Evolutionary conservation across 2,888 invertebrate species (phyloP).

Genomic region (Pteria penguin): DNA sequence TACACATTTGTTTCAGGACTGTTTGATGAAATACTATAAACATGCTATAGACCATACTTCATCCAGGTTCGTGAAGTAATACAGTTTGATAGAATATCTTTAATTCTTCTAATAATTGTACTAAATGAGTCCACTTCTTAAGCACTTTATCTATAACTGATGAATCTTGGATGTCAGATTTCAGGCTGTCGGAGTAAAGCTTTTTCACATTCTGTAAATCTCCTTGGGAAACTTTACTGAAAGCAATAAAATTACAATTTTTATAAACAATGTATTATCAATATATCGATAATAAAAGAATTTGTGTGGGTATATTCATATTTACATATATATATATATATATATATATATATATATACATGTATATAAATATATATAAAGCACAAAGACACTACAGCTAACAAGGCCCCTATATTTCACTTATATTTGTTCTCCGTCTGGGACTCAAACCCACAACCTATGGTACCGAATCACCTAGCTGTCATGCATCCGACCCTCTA

Average conservation of each 20-base stretch:
- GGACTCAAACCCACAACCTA: too few relatives aligned
- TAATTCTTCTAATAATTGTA: constrained; percentile 3
- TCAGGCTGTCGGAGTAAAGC: constrained; percentile 47
- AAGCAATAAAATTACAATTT: constrained; percentile 20
- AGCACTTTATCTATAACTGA: neutral
- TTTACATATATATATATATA: neutral
- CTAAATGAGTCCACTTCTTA: neutral
- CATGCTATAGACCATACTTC: too few relatives aligned
- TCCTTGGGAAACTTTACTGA: constrained; percentile 29
- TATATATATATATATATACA: neutral
- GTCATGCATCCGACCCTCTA: too few relatives aligned
- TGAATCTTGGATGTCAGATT: too few relatives aligned
- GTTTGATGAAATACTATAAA: too few relatives aligned
- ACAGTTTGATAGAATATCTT: neutral
- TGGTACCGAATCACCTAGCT: too few relatives aligned
- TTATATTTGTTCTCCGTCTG: too few relatives aligned
- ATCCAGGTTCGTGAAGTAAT: constrained; percentile 23
- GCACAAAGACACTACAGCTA: neutral
- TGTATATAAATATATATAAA: neutral
- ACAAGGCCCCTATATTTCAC: too few relatives aligned
- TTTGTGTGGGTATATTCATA: too few relatives aligned
- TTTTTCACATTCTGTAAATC: constrained; percentile 38
- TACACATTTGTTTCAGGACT: too few relatives aligned
- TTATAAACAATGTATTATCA: too few relatives aligned
- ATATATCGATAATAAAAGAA: too few relatives aligned